Conservation (phyloP, 1,140 invertebrate genomes). For the Drosophila santomea region DNA sequence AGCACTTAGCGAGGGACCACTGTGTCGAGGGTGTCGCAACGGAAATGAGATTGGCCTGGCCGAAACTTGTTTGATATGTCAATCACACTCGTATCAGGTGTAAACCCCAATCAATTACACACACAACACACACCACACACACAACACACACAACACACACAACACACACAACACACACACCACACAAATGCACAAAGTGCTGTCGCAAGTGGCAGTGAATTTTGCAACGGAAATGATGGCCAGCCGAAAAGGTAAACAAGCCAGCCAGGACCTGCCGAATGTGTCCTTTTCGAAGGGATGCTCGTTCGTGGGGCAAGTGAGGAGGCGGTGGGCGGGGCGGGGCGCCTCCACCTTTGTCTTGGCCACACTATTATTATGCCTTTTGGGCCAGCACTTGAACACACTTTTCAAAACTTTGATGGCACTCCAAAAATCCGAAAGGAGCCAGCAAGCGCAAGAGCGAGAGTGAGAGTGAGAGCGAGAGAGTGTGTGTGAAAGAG, state of each 20-base stretch:
- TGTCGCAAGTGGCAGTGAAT: conserved; percentile 21
- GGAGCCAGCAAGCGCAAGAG: conserved; percentile 5
- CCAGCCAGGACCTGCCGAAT: conserved; percentile 16
- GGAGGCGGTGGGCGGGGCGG: no score
- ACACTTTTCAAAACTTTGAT: conserved; percentile 50
- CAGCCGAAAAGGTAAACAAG: conserved; percentile 47
- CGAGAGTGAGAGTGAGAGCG: conserved; percentile 2
- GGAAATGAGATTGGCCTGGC: conserved; percentile 55
- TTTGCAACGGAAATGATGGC: conserved; percentile 69
- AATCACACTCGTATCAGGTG: conserved; percentile 61
- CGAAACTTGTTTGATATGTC: conserved; percentile 48
- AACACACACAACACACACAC: no score
- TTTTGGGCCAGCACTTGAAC: conserved; percentile 60
- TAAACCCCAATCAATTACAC: conserved; percentile 75
- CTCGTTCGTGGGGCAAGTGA: background rate
- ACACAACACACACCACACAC: conserved; percentile 28
- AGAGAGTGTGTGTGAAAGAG: conserved; percentile 4
- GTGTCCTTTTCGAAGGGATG: conserved; percentile 1
- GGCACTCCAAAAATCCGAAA: conserved; percentile 60
- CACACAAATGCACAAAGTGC: conserved; percentile 11
- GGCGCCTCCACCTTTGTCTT: conserved; percentile 30
- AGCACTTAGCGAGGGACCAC: background rate
- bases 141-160: no score
- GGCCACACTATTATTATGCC: conserved; percentile 52
- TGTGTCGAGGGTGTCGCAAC: conserved; percentile 24